These are phyloP conservation scores for Sapayoa aenigma DNA, from an alignment of 2,113 vertebrate genomes.

Conservation along the genomic window DNA sequence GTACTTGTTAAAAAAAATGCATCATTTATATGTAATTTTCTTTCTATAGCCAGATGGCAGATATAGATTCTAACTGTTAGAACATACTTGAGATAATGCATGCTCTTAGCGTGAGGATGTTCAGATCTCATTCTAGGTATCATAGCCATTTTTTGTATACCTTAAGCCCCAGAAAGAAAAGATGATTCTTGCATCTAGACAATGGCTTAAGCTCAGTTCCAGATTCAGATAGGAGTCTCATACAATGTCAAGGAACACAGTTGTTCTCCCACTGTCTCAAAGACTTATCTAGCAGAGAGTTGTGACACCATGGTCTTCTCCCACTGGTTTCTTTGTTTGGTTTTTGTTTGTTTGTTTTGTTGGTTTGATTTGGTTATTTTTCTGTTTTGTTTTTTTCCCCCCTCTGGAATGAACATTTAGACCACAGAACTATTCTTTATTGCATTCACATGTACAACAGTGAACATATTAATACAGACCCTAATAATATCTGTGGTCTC, in stretches of 20 bases:
- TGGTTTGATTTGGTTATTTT: not conserved
- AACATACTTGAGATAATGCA: not conserved
- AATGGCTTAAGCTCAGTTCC: not conserved
- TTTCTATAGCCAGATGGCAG: not conserved
- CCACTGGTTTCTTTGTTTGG: not conserved
- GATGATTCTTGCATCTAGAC: not conserved
- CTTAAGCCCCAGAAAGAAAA: not conserved
- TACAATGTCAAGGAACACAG: not conserved
- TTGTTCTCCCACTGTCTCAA: not conserved
- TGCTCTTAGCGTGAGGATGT: not conserved
- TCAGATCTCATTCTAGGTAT: not conserved
- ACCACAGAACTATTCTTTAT: not conserved
- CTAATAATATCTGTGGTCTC: not conserved
- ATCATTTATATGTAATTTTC: not conserved
- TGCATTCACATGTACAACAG: not conserved
- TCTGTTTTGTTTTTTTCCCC: accelerated
- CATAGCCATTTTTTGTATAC: not conserved
- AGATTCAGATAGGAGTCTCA: not conserved
- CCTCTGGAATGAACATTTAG: not conserved
- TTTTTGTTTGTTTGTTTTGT: not conserved
- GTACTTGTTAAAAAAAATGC: not conserved
- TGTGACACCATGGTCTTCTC: not conserved
- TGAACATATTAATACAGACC: not conserved
- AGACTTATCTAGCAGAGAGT: not conserved
- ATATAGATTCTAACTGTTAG: not conserved